These are phyloP conservation scores for Myodes glareolus DNA, from an alignment of 2,113 vertebrate species.

Conservation along the genomic window DNA sequence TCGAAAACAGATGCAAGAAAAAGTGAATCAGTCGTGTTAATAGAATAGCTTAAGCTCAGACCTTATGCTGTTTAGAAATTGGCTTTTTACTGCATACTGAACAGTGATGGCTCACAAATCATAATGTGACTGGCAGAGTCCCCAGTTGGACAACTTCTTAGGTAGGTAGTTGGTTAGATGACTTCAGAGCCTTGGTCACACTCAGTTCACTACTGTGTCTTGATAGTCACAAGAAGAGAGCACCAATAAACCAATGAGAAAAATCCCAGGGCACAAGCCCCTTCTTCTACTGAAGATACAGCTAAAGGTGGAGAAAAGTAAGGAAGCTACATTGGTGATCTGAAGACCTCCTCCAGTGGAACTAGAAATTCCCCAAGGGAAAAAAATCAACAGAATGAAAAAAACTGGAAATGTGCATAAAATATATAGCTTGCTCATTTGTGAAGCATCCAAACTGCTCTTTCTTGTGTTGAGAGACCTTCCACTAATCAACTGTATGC, in stretches of 20 bases:
- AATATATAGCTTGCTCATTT: slow-evolving; percentile 55
- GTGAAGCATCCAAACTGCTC: slow-evolving; percentile 36
- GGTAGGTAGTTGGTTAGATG: slow-evolving; percentile 33
- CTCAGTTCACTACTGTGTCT: slow-evolving; percentile 32
- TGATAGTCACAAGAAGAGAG: slow-evolving; percentile 52
- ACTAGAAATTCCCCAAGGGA: slow-evolving; percentile 26
- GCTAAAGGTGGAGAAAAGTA: slow-evolving; percentile 37
- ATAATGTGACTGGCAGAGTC: slow-evolving; percentile 15
- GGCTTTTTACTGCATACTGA: slow-evolving; percentile 25
- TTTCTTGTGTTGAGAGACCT: slow-evolving; percentile 42
- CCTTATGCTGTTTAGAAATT: slow-evolving; percentile 53
- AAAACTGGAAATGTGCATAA: slow-evolving; percentile 44
- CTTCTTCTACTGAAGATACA: slow-evolving; percentile 28
- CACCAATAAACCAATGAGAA: slow-evolving; percentile 26
- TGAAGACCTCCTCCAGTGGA: slow-evolving; percentile 12
- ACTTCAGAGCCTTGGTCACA: slow-evolving; percentile 27
- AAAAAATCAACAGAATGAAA: slow-evolving; percentile 41
- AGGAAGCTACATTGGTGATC: slow-evolving; percentile 29
- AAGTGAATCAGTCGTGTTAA: slow-evolving; percentile 58
- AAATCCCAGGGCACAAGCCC: not conserved
- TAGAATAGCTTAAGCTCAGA: slow-evolving; percentile 35
- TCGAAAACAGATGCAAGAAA: slow-evolving; percentile 51
- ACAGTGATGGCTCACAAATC: slow-evolving; percentile 15
- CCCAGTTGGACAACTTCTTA: slow-evolving; percentile 25
- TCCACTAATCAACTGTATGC: slow-evolving; percentile 34